These are phyloP conservation scores for Mirounga angustirostris DNA, from an alignment of 2,113 vertebrate genomes.

Conservation along the genomic window DNA sequence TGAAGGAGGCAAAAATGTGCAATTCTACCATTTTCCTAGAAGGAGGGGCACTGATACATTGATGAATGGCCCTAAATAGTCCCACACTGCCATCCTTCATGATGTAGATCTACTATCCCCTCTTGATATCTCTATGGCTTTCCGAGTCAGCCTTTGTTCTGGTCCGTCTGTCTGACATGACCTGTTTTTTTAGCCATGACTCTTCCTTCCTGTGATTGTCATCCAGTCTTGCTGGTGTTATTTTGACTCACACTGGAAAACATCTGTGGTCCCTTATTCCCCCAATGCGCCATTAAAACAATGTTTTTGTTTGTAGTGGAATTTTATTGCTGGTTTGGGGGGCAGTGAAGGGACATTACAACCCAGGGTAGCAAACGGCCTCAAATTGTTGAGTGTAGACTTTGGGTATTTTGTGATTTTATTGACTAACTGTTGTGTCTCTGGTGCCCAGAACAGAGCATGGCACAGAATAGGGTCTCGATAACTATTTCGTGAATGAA, in stretches of 20 bases:
- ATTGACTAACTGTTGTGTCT: background rate
- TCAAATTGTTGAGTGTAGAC: background rate
- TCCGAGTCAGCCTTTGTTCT: background rate
- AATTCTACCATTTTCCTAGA: background rate
- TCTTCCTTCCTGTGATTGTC: background rate
- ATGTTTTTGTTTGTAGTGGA: background rate
- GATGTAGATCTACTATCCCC: fast-evolving
- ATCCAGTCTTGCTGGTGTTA: background rate
- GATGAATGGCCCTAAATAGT: background rate
- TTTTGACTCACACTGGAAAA: background rate
- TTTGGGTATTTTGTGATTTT: background rate
- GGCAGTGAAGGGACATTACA: background rate
- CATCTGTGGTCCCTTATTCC: background rate
- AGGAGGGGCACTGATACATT: background rate
- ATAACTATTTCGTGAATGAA: background rate
- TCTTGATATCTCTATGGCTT: background rate
- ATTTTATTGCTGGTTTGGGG: background rate
- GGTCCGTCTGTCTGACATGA: background rate
- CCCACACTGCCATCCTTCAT: fast-evolving
- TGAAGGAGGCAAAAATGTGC: background rate
- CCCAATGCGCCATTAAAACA: background rate
- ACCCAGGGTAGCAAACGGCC: background rate
- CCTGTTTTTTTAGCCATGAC: background rate
- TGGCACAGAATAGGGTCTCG: background rate
- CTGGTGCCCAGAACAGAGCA: background rate